Conservation (phyloP, 1,140 invertebrate species). For the Frieseomelitta varia region DNA sequence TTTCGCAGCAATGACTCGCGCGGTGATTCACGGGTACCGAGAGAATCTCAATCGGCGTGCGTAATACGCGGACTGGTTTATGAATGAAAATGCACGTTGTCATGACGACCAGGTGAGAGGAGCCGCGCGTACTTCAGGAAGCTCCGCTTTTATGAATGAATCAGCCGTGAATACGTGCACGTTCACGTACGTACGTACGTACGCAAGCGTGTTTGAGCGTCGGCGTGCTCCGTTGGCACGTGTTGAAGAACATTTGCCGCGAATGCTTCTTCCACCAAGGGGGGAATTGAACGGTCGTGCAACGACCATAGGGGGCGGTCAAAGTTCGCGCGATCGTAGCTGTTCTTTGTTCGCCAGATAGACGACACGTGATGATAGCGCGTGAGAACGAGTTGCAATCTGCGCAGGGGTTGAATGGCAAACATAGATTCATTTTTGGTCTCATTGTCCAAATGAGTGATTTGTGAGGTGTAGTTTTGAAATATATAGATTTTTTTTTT, state of each 20-base stretch:
- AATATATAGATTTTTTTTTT: too few species aligned
- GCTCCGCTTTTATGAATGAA: conserved; percentile 59
- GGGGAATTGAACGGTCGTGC: conserved; percentile 28
- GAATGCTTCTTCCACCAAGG: not conserved
- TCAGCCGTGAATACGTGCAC: conserved; percentile 12
- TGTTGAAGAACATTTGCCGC: conserved; percentile 14
- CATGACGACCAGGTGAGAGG: conserved; percentile 53
- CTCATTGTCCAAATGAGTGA: not conserved
- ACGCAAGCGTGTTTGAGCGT: not conserved
- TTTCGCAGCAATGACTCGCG: not conserved
- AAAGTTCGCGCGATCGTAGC: conserved; percentile 30
- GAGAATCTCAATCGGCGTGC: conserved; percentile 34
- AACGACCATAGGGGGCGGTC: conserved; percentile 40
- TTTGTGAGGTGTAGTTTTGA: not conserved
- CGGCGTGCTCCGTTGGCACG: too few species aligned
- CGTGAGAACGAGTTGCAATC: not conserved
- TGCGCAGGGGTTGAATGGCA: not conserved
- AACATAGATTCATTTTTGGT: not conserved
- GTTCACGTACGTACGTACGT: too few species aligned
- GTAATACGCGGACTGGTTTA: conserved; percentile 34
- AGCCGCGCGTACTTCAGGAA: conserved; percentile 40
- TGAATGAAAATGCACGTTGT: conserved; percentile 64
- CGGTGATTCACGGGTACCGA: conserved; percentile 50
- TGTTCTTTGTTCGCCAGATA: not conserved
- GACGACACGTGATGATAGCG: not conserved